A percentile compares a stretch with the other conserved stretches of the same genome.
Evolutionary conservation across 2,113 vertebrate genomes (phyloP).

Genomic region (Bufo gargarizans): DNA sequence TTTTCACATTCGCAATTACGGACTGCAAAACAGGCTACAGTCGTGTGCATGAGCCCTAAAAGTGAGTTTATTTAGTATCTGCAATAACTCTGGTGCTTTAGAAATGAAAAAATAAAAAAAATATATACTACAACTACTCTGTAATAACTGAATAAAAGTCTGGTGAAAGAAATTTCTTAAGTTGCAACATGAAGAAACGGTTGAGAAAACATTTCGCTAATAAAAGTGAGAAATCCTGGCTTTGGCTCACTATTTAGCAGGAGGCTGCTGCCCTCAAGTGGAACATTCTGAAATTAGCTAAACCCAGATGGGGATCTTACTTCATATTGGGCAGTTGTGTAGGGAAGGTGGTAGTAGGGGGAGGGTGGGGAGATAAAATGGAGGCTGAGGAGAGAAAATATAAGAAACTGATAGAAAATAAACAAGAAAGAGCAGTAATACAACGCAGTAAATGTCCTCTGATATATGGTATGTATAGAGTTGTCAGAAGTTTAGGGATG

Average conservation of each 20-base stretch:
- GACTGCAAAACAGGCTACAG: too few relatives aligned
- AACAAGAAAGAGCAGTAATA: too few relatives aligned
- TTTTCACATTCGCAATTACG: too few relatives aligned
- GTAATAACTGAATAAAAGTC: background rate
- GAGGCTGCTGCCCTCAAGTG: slow-evolving; percentile 48
- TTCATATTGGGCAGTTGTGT: background rate
- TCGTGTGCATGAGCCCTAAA: background rate
- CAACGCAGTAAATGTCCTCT: too few relatives aligned
- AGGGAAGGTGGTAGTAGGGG: background rate
- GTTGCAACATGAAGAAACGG: background rate
- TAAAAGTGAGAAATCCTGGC: background rate
- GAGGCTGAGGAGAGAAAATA: too few relatives aligned
- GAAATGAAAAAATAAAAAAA: background rate
- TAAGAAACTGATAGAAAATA: too few relatives aligned
- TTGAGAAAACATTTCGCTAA: background rate
- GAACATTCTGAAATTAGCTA: background rate
- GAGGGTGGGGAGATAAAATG: too few relatives aligned
- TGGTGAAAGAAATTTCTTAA: background rate
- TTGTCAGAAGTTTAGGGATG: too few relatives aligned
- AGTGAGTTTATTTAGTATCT: background rate
- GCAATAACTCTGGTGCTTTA: background rate
- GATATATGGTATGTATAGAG: too few relatives aligned
- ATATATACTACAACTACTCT: background rate
- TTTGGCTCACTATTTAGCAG: background rate
- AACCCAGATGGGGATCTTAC: background rate